These are phyloP conservation scores for Anseranas semipalmata DNA, from an alignment of 2,113 vertebrate species.

Conservation along the genomic window DNA sequence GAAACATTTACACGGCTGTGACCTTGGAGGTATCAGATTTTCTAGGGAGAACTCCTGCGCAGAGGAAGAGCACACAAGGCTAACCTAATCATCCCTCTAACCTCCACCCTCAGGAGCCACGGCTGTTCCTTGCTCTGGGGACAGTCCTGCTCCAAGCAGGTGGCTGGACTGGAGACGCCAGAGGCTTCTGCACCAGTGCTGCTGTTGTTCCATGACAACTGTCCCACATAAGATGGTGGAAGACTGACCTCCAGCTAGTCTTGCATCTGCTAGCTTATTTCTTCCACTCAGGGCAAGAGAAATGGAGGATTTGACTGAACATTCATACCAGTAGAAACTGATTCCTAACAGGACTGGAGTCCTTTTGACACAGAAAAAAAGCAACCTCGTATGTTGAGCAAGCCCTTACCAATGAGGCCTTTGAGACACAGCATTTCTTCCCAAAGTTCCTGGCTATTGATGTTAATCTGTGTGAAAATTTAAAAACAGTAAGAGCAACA, in stretches of 20 bases:
- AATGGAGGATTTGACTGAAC: neutral
- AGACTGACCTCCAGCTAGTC: neutral
- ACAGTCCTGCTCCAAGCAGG: neutral
- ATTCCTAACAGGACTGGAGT: neutral
- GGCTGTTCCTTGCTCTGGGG: neutral
- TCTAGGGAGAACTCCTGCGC: neutral
- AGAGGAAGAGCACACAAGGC: neutral
- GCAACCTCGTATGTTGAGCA: neutral
- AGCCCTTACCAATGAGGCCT: constrained; percentile 88
- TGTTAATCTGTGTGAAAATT: constrained; percentile 75
- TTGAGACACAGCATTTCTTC: constrained; percentile 86
- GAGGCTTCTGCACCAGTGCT: neutral
- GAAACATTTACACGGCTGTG: neutral
- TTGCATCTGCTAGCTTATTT: neutral
- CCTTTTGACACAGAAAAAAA: neutral
- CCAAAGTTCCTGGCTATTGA: constrained; percentile 92
- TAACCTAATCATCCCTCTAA: neutral
- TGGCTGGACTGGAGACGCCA: neutral
- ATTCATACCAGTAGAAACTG: neutral
- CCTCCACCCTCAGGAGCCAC: neutral
- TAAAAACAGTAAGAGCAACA: neutral
- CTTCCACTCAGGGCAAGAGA: neutral
- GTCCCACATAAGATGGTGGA: neutral
- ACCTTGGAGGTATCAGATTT: neutral
- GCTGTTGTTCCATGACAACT: neutral